A percentile compares a stretch with the other conserved stretches of the same genome.
Conservation (phyloP, 2,113 vertebrate species). For the Polypterus senegalus region DNA sequence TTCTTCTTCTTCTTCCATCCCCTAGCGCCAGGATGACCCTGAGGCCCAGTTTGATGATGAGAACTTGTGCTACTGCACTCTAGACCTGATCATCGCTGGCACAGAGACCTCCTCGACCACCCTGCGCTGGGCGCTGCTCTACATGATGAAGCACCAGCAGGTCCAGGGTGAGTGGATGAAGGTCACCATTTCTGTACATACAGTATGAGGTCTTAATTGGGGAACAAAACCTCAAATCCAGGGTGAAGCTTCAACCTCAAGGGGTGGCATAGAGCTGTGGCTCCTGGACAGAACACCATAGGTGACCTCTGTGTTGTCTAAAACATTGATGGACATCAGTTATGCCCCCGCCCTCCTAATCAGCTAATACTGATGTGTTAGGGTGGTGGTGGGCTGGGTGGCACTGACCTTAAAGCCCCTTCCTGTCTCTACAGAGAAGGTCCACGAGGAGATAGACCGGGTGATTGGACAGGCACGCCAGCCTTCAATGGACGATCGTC, state of each 20-base stretch:
- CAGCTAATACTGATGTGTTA: too few relatives aligned
- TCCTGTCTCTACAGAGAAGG: constrained; percentile 23
- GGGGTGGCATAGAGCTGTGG: too few relatives aligned
- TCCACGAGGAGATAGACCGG: constrained; percentile 49
- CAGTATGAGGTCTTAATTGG: too few relatives aligned
- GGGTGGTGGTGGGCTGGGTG: too few relatives aligned
- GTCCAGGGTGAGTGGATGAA: constrained; percentile 47
- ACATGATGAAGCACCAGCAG: constrained; percentile 52
- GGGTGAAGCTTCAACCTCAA: too few relatives aligned
- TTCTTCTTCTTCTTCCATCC: too few relatives aligned
- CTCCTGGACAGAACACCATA: neutral
- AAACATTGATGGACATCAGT: too few relatives aligned
- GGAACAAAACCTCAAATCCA: too few relatives aligned
- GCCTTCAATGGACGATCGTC: constrained; percentile 48
- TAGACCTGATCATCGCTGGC: constrained; percentile 61
- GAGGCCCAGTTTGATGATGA: constrained; percentile 37
- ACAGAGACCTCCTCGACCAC: constrained; percentile 53
- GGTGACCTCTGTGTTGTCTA: neutral
- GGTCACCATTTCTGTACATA: too few relatives aligned
- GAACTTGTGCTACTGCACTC: constrained; percentile 30
- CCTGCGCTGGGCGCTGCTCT: constrained; percentile 58
- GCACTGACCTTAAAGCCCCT: too few relatives aligned
- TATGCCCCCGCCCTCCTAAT: too few relatives aligned
- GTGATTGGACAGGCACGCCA: constrained; percentile 37
- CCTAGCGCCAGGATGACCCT: constrained; percentile 19